Evolutionary conservation across 2,797 vertebrate genomes (phyloP), one percentile per base, ranked within the genome.

Genomic region (Leptatherina wallacei): DNA sequence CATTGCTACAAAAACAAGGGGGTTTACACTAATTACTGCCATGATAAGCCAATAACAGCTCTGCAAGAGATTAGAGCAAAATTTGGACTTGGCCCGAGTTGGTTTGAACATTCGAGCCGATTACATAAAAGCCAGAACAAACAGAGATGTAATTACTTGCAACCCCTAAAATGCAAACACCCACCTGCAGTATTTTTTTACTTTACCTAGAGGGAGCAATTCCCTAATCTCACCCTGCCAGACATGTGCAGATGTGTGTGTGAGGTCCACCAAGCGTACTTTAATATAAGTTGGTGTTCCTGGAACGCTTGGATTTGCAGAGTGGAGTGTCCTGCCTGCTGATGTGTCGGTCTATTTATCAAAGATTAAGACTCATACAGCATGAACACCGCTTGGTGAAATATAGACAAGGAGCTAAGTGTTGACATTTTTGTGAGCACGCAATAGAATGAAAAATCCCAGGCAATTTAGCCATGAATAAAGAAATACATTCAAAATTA

Each of bases 71-170:
- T 90, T 83, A 89, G 62, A 85, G 67, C 32, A 76, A 66, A 81
- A 80, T 71, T 77, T 87, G 79, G 87, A 85, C 59, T 64, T 60
- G 56, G 76, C 66, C 81, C 44, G 14, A 11, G 61, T 42, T 81
- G 82, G 42, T 81, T 81, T 77, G 38, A 71, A 71, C 18, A 20
- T 87, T 80, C 65, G 72, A 87, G 77, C 76, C 85, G 79, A 88
- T 88, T 89, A 85, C 4, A 66, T 69, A 84, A 80, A 91, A 89
- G 61, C 84, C 88, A 65, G 63, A 75, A 82, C 86, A 91, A 87
- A 87, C 82, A 85, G 52, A 81, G 66, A 60, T 72, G 70, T 72
- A 77, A 91, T 89, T 81, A 78, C 74, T 80, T 59, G 70, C 69
- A 78, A 35, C 22, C 38, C 32, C 47, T n/a, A 22, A 63, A 86